Conservation (phyloP, 2,113 vertebrate genomes). For the Hystrix cristata region DNA sequence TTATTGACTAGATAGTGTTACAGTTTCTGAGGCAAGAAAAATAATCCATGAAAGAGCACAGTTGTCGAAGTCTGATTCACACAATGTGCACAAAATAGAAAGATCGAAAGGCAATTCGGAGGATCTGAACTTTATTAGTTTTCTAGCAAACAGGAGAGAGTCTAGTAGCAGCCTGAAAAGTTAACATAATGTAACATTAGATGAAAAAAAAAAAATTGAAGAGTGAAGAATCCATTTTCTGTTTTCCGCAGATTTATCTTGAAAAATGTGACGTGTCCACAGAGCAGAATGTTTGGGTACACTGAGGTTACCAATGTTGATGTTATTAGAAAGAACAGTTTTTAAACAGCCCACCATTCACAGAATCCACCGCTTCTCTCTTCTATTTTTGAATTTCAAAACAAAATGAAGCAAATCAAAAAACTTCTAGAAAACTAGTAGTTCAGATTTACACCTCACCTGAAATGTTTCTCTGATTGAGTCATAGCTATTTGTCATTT, state of each 20-base stretch:
- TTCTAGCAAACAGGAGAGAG: neutral
- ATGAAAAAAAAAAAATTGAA: neutral
- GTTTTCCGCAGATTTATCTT: neutral
- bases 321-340: neutral
- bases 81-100: neutral
- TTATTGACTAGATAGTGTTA: neutral
- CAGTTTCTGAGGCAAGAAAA: neutral
- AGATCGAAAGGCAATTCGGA: neutral
- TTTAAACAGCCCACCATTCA: neutral
- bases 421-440: neutral
- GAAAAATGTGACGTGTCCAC: neutral
- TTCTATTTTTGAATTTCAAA: neutral
- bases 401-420: neutral
- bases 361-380: neutral
- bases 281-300: neutral
- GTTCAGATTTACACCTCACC: fast-evolving
- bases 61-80: neutral
- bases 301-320: neutral
- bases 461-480: neutral
- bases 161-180: neutral
- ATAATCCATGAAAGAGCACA: neutral
- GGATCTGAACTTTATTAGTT: neutral
- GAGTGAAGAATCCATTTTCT: neutral
- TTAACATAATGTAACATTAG: neutral
- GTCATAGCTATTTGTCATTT: neutral